phyloP scores from a whole-genome alignment of 2,888 invertebrate species.

The Pammene fasciana region DNA sequence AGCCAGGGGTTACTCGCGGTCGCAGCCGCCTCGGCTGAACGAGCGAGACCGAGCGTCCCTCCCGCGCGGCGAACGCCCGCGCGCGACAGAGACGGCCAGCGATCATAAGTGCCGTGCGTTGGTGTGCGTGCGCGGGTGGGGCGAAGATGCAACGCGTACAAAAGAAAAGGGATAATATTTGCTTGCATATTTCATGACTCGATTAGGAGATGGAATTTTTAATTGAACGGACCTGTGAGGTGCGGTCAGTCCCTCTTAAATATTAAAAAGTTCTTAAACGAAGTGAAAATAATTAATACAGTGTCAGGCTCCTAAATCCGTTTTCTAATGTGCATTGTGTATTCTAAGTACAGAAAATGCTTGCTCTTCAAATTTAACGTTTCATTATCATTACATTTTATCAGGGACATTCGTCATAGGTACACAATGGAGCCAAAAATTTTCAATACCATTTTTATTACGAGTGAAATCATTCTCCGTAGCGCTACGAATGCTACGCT shows the following conservation, averaged over 20 bases:
- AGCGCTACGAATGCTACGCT: slow-evolving; percentile 61
- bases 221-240: slow-evolving; percentile 76
- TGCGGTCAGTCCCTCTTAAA: slow-evolving; percentile 67
- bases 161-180: slow-evolving; percentile 84
- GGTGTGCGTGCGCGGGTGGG: slow-evolving; percentile 84
- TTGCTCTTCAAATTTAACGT: background rate
- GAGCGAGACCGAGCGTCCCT: slow-evolving; percentile 71
- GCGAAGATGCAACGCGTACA: slow-evolving; percentile 82
- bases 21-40: slow-evolving; percentile 75
- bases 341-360: background rate
- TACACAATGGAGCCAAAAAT: background rate
- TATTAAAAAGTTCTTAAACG: slow-evolving; percentile 25
- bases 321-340: background rate
- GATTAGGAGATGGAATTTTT: slow-evolving; percentile 84
- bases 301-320: background rate
- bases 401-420: background rate
- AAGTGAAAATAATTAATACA: background rate
- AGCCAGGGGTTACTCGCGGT: slow-evolving; percentile 84
- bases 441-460: slow-evolving; percentile 11
- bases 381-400: background rate
- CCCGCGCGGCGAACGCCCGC: slow-evolving; percentile 54
- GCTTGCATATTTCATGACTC: slow-evolving; percentile 84
- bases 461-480: slow-evolving; percentile 43
- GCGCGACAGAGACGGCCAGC: slow-evolving; percentile 69
- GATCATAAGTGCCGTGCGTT: slow-evolving; percentile 77